These are phyloP conservation scores for Acrobasis consociella DNA, from an alignment of 2,888 invertebrate genomes.

Conservation along the genomic window DNA sequence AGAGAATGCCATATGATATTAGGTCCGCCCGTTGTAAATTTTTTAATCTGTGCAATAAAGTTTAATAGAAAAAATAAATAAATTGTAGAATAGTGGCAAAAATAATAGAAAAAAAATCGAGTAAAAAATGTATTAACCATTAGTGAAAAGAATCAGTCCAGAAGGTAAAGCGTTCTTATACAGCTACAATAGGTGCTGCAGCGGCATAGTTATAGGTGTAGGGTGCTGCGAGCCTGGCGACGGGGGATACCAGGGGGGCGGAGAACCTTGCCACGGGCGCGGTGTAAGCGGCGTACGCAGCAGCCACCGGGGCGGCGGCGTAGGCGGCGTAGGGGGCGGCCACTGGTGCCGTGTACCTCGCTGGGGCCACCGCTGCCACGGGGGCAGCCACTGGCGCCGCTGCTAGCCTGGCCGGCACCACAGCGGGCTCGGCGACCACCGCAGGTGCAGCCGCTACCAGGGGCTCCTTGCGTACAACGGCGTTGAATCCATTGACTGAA, in stretches of 20 bases:
- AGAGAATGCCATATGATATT: too few species aligned
- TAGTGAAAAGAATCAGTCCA: conserved; percentile 49
- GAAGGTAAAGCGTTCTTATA: conserved; percentile 40
- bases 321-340: conserved; percentile 38
- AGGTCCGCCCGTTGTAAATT: too few species aligned
- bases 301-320: conserved; percentile 41
- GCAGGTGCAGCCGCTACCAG: conserved; percentile 40
- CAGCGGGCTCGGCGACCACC: conserved; percentile 40
- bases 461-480: conserved; percentile 64
- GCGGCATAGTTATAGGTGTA: conserved; percentile 51
- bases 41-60: too few species aligned
- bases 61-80: too few species aligned
- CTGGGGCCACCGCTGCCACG: conserved; percentile 35
- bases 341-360: conserved; percentile 31
- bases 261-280: conserved; percentile 36
- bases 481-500: conserved; percentile 67
- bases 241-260: conserved; percentile 51
- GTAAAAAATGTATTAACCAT: conserved; percentile 57
- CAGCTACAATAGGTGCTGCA: conserved; percentile 56
- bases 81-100: not conserved
- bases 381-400: conserved; percentile 49
- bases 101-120: conserved; percentile 24
- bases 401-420: conserved; percentile 47
- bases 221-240: conserved; percentile 48
- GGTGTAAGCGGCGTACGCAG: conserved; percentile 35